These are phyloP conservation scores for Arremon aurantiirostris DNA, from an alignment of 2,797 vertebrate genomes.

Conservation along the genomic window DNA sequence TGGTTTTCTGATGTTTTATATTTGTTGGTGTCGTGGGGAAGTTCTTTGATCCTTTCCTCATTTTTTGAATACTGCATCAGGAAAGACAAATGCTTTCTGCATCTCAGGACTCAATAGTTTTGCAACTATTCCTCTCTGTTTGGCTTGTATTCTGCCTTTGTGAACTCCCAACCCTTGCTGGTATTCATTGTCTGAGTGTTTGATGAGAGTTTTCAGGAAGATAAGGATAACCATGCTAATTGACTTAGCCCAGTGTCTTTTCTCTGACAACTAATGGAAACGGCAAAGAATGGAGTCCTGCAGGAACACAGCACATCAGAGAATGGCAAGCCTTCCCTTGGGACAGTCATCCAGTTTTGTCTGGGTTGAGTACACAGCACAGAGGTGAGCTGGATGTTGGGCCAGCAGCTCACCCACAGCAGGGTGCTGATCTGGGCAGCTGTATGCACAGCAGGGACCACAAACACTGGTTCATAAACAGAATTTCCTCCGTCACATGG, in stretches of 20 bases:
- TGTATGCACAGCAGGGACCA: not conserved
- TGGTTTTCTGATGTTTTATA: not conserved
- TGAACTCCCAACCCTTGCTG: not conserved
- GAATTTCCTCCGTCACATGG: not conserved
- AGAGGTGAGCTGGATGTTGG: not conserved
- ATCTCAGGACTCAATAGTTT: not conserved
- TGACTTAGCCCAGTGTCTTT: not conserved
- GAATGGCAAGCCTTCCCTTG: not conserved
- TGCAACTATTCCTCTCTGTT: not conserved
- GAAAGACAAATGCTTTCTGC: not conserved
- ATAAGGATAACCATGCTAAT: not conserved
- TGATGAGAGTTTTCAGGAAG: not conserved
- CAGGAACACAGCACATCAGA: not conserved
- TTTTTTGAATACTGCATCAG: not conserved
- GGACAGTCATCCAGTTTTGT: not conserved
- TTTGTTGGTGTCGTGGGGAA: not conserved
- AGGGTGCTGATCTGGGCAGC: accelerated
- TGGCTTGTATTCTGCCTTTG: not conserved
- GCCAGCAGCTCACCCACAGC: not conserved
- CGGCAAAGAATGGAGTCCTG: not conserved
- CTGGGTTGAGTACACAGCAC: not conserved
- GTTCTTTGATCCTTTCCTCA: not conserved
- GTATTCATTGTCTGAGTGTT: not conserved
- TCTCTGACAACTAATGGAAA: not conserved
- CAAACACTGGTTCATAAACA: not conserved